Percentiles rank a stretch among this genome's conserved stretches.
phyloP scores from a whole-genome alignment of 2,797 vertebrate genomes.

The Lacerta viridis region DNA sequence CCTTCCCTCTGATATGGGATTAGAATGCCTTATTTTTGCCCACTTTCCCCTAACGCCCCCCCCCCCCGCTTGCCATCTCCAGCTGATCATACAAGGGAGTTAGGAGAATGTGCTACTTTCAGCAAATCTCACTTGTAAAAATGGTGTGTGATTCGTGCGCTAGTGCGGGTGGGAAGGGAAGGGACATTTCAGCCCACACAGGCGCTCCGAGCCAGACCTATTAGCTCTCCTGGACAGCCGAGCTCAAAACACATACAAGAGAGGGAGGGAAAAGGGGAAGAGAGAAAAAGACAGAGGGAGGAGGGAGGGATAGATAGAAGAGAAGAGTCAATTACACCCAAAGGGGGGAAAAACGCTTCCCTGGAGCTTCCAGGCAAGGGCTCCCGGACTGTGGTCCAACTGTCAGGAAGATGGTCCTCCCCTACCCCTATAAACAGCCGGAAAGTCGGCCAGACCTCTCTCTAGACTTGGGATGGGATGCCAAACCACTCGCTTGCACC shows the following conservation, averaged over 20 bases:
- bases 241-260: background rate
- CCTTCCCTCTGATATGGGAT: background rate
- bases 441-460: background rate
- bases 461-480: background rate
- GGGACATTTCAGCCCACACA: conserved; percentile 20
- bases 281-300: background rate
- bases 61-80: background rate
- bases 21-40: background rate
- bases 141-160: background rate
- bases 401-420: background rate
- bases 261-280: no score
- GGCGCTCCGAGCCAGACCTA: background rate
- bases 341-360: background rate
- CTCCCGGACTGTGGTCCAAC: background rate
- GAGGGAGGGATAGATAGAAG: background rate
- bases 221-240: background rate
- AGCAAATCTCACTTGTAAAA: conserved; percentile 1
- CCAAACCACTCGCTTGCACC: no score
- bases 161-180: background rate
- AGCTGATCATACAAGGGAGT: background rate
- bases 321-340: background rate
- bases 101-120: conserved; percentile 3
- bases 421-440: background rate
- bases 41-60: background rate
- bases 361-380: background rate